Evolutionary conservation across 2,888 invertebrate genomes (phyloP).

Genomic region (Scaptomyza caliginosa): DNA sequence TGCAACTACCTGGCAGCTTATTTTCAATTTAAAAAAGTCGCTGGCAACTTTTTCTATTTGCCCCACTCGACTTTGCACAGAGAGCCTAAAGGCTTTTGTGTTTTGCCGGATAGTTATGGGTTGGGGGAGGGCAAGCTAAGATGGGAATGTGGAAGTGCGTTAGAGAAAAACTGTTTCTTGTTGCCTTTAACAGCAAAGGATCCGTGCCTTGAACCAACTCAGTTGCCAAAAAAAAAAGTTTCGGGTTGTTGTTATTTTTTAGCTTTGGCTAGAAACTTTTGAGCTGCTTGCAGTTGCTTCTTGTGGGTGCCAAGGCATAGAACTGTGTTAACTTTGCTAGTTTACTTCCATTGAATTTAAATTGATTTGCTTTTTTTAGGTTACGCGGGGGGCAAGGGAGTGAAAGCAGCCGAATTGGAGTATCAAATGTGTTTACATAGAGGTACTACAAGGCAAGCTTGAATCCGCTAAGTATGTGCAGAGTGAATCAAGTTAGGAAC

Average conservation of each 20-base stretch:
- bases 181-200: conserved; percentile 10
- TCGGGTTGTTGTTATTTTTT: conserved; percentile 39
- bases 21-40: conserved; percentile 65
- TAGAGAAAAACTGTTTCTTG: conserved; percentile 34
- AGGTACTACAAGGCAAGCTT: conserved; percentile 3
- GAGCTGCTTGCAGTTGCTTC: conserved; percentile 5
- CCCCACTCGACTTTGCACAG: conserved; percentile 25
- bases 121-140: no score
- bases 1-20: conserved; percentile 52
- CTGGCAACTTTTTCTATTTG: conserved; percentile 67
- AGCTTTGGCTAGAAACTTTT: conserved; percentile 21
- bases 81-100: conserved; percentile 51
- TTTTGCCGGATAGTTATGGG: not conserved
- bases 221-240: conserved; percentile 13
- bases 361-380: conserved; percentile 43
- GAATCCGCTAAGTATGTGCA: not conserved
- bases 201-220: not conserved
- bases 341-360: conserved; percentile 41
- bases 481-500: not conserved
- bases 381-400: not conserved
- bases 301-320: conserved; percentile 4
- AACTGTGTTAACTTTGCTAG: conserved; percentile 35
- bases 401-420: conserved; percentile 5
- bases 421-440: conserved; percentile 17
- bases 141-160: not conserved